phyloP scores from a whole-genome alignment of 1,140 invertebrate species.

The Sycophaga agraensis region DNA sequence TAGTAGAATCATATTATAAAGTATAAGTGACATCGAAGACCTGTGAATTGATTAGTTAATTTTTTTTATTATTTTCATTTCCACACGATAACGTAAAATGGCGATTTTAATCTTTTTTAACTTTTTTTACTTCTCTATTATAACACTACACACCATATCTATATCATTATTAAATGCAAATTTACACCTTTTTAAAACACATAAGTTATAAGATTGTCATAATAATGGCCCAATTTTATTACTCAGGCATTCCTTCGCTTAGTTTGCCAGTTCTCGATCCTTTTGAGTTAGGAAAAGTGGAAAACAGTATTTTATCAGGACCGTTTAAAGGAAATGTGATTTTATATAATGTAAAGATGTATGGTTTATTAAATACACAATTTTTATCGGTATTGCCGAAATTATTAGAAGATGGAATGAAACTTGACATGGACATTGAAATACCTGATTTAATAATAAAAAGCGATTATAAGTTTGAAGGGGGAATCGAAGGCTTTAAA shows the following conservation, averaged over 20 bases:
- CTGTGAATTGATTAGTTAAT: too few relatives aligned
- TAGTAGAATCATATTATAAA: too few relatives aligned
- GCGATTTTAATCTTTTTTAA: too few relatives aligned
- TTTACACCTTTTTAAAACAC: too few relatives aligned
- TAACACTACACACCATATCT: too few relatives aligned
- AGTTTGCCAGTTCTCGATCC: constrained; percentile 58
- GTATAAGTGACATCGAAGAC: too few relatives aligned
- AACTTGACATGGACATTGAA: constrained; percentile 60
- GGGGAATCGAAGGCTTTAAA: constrained; percentile 52
- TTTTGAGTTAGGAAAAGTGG: constrained; percentile 49
- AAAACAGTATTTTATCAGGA: constrained; percentile 53
- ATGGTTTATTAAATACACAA: constrained; percentile 52
- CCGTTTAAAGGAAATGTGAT: constrained; percentile 54
- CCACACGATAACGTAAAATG: too few relatives aligned
- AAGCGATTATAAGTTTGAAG: constrained; percentile 59
- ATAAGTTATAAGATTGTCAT: too few relatives aligned
- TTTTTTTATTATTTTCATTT: too few relatives aligned
- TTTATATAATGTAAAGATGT: constrained; percentile 52
- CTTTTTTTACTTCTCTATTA: too few relatives aligned
- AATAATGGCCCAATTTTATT: too few relatives aligned
- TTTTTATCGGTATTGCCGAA: constrained; percentile 60
- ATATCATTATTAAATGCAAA: too few relatives aligned
- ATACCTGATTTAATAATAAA: constrained; percentile 53
- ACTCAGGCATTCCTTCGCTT: constrained; percentile 55
- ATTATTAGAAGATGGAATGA: constrained; percentile 55